These are phyloP conservation scores for Oreochromis mossambicus DNA, from an alignment of 2,797 vertebrate species.

Conservation along the genomic window DNA sequence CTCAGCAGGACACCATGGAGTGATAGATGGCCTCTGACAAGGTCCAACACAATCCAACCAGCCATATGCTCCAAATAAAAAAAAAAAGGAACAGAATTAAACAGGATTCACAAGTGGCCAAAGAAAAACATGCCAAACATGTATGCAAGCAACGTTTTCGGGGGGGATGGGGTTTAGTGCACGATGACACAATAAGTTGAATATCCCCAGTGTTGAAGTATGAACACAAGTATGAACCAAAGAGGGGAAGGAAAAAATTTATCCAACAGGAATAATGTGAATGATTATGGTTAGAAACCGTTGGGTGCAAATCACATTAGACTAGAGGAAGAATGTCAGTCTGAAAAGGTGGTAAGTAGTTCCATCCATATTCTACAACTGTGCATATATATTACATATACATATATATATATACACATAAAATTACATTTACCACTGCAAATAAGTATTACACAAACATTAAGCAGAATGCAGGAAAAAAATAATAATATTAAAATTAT, in stretches of 20 bases:
- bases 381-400: neutral
- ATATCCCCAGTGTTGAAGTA: neutral
- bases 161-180: neutral
- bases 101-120: slow-evolving; percentile 52
- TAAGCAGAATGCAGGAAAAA: neutral
- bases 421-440: neutral
- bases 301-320: neutral
- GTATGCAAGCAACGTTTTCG: slow-evolving; percentile 44
- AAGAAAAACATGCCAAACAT: slow-evolving; percentile 42
- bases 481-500: neutral
- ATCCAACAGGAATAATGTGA: neutral
- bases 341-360: neutral
- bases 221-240: neutral
- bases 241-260: neutral
- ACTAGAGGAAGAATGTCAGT: neutral
- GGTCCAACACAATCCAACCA: slow-evolving; percentile 70
- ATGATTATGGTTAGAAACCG: neutral
- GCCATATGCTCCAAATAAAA: slow-evolving; percentile 59
- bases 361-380: neutral
- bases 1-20: slow-evolving; percentile 66
- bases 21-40: slow-evolving; percentile 78
- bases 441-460: neutral
- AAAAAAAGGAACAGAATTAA: slow-evolving; percentile 52
- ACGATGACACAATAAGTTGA: slow-evolving; percentile 13
- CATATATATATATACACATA: neutral